Evolutionary conservation across 2,888 invertebrate genomes (phyloP).

Genomic region (Sipha maydis): DNA sequence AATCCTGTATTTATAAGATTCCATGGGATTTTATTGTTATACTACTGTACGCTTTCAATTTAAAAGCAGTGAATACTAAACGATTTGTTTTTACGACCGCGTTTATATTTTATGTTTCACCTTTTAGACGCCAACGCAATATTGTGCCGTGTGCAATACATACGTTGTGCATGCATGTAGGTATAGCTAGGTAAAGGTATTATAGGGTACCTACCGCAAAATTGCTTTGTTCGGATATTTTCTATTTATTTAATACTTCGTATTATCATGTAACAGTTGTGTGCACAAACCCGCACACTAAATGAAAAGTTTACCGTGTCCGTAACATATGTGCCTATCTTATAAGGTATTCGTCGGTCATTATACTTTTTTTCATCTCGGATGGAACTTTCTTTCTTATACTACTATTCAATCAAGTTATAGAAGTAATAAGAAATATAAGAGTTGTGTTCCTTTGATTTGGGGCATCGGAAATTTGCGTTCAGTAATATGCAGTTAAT

Average conservation of each 20-base stretch:
- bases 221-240: background rate
- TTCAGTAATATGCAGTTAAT: background rate
- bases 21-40: constrained; percentile 29
- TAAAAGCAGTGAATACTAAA: constrained; percentile 40
- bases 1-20: constrained; percentile 18
- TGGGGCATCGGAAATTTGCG: too few relatives aligned
- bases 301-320: constrained; percentile 25
- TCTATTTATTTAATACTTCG: constrained; percentile 9
- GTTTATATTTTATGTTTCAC: constrained; percentile 18
- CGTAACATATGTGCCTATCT: background rate
- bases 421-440: background rate
- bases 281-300: background rate
- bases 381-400: background rate
- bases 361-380: background rate
- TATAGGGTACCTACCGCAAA: background rate
- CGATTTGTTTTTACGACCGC: constrained; percentile 33
- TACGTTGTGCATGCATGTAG: too few relatives aligned
- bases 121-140: background rate
- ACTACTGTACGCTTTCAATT: constrained; percentile 30
- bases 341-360: background rate
- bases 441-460: too few relatives aligned
- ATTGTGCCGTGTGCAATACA: background rate
- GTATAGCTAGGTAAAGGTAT: too few relatives aligned
- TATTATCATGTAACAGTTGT: constrained; percentile 28
- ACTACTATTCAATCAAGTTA: background rate